A percentile compares a stretch with the other conserved stretches of the same genome.
Evolutionary conservation across 64 coral and sea anemone genomes (phyloP).

Genomic region (Montipora efflorescens): DNA sequence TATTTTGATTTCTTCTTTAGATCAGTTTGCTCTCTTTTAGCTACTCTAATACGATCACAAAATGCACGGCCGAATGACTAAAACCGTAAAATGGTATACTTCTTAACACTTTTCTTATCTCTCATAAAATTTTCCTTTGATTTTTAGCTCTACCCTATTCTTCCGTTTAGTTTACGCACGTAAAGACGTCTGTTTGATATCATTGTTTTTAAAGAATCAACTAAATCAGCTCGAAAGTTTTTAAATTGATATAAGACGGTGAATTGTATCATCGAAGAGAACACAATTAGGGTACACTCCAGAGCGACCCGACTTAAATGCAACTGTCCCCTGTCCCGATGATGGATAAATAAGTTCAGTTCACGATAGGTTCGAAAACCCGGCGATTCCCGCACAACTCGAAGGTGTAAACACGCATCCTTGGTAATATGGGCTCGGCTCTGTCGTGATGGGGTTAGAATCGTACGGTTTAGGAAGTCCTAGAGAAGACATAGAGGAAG

Average conservation of each 20-base stretch:
- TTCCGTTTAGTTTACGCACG: background rate
- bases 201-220: background rate
- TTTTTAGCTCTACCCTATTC: background rate
- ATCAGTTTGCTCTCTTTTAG: constrained; percentile 78
- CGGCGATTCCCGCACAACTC: constrained; percentile 88
- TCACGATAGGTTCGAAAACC: constrained; percentile 92
- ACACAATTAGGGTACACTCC: constrained; percentile 26
- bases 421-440: constrained; percentile 92
- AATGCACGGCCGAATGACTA: constrained; percentile 18
- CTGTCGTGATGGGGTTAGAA: constrained; percentile 87
- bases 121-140: constrained; percentile 40
- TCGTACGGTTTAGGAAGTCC: constrained; percentile 98
- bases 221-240: constrained; percentile 32
- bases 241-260: constrained; percentile 43
- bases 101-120: constrained; percentile 25
- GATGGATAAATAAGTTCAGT: constrained; percentile 28
- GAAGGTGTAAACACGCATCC: constrained; percentile 95
- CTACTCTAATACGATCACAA: constrained; percentile 79
- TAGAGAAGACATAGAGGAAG: constrained; percentile 86
- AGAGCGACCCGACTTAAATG: background rate
- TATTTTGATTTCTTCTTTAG: constrained; percentile 91
- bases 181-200: constrained; percentile 16
- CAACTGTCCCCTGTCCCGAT: background rate
- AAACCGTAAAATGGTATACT: constrained; percentile 45
- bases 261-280: constrained; percentile 36